These are phyloP conservation scores for Bradynema listronoti DNA, from an alignment of 1,140 invertebrate genomes.

Conservation along the genomic window DNA sequence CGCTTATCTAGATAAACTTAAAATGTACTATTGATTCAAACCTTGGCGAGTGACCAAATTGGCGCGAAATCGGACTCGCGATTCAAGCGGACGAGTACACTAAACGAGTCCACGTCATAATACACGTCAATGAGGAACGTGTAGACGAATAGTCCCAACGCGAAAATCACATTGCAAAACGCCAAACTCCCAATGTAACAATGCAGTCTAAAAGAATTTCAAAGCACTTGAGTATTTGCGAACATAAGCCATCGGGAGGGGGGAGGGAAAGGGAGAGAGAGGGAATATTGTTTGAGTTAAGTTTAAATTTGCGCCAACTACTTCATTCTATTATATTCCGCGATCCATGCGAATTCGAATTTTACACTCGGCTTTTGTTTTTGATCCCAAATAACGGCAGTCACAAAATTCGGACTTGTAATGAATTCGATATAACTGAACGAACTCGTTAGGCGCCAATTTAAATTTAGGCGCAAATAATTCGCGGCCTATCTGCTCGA, in stretches of 20 bases:
- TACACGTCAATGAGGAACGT: conserved; percentile 40
- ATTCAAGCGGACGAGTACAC: conserved; percentile 29
- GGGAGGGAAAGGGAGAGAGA: too few relatives aligned
- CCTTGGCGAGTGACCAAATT: conserved; percentile 35
- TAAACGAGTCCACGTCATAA: conserved; percentile 37
- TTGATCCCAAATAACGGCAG: conserved; percentile 10
- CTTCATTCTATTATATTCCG: neutral
- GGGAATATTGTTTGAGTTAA: neutral
- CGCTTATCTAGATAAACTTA: neutral
- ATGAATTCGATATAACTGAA: too few relatives aligned
- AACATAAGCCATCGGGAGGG: too few relatives aligned
- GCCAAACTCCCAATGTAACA: conserved; percentile 33
- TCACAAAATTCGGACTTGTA: too few relatives aligned
- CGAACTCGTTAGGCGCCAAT: too few relatives aligned
- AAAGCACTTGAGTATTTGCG: too few relatives aligned
- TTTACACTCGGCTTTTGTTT: neutral
- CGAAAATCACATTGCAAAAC: conserved; percentile 29
- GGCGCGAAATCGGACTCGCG: conserved; percentile 8
- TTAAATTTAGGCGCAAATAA: too few relatives aligned
- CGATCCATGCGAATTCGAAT: neutral
- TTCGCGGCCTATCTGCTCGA: too few relatives aligned
- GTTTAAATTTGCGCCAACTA: neutral
- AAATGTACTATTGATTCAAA: conserved; percentile 9
- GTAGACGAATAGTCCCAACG: conserved; percentile 30
- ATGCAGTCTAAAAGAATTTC: conserved; percentile 36